Base-by-base conservation (phyloP, 2,113 vertebrate species). In the Cinclus mexicanus region DNA sequence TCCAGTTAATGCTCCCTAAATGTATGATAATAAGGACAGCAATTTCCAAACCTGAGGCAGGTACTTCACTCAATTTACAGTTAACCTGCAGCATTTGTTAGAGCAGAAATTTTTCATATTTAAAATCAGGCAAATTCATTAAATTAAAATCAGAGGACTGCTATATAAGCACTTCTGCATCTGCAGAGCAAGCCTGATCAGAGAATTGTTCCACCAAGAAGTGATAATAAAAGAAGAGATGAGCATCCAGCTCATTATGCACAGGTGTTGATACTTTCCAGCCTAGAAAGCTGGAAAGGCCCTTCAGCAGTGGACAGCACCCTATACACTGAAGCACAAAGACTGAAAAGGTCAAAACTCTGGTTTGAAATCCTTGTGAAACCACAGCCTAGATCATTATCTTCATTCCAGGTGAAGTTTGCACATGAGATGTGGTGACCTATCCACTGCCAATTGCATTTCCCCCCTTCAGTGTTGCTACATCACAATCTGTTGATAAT, bases 151-250 rank as follows among this genome's bases (percentile, higher is more conserved):
- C 69, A 78, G 64, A 96, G 18, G 33, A 89, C 35, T 89, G 81
- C 87, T 87, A 55, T 5, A 29, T 47, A 94, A 91, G 87, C 89
- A 94, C 29, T 94, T 93, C 64, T 75, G 72, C 89, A 95, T 76
- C 89, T 78, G 87, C 83, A 83, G 28, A 93, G 80, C 28, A 67
- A 87, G 80, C 44, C 52, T 84, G 47, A 77, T 65, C 72, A 89
- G 47, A 77, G 52, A 69, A 83, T 76, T 87, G 23, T 89, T 91
- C 80, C 39, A 63, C 64, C 84, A 56, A 83, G 39, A 96, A 96
- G 52, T 47, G 21, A 65, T 79, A 85, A 67, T 25, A 88, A 65
- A 22, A 84, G 41, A 72, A 91, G 44, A 84, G 55, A 77, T 39
- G 29, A 93, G 50, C 47, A 90, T 59, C 70, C 75, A 92, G 74